phyloP scores from a whole-genome alignment of 92 coral and sea anemone species.

The Palythoa grandiflora region DNA sequence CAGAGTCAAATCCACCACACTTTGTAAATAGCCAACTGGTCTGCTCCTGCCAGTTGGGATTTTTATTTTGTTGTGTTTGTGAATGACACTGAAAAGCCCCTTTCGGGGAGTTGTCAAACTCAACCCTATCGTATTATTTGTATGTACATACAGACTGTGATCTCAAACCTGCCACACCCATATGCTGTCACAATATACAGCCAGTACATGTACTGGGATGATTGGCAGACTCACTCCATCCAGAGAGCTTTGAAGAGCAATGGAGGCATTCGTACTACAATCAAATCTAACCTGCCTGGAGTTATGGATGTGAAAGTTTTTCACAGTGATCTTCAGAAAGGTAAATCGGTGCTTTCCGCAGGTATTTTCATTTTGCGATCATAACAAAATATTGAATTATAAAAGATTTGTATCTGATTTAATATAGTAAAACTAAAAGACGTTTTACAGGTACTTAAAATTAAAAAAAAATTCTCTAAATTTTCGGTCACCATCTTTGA shows the following conservation, averaged over 20 bases:
- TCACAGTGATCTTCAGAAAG: slow-evolving; percentile 80
- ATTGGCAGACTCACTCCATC: slow-evolving; percentile 89
- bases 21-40: no score
- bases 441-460: no score
- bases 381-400: no score
- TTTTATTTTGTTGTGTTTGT: no score
- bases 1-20: no score
- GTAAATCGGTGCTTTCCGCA: slow-evolving; percentile 33
- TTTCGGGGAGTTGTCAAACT: no score
- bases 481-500: no score
- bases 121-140: not conserved
- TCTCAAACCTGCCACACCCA: slow-evolving; percentile 76
- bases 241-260: slow-evolving; percentile 76
- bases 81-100: no score
- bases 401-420: not conserved
- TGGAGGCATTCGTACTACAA: slow-evolving; percentile 68
- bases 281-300: slow-evolving; percentile 60
- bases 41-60: no score
- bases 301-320: slow-evolving; percentile 92
- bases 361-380: not conserved
- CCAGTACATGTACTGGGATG: slow-evolving; percentile 94
- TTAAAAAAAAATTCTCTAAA: no score
- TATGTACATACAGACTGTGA: slow-evolving; percentile 54
- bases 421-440: not conserved
- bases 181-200: slow-evolving; percentile 86